Percentiles rank a stretch among this genome's conserved stretches.
phyloP scores from a whole-genome alignment of 1,140 invertebrate species.

The Adoxophyes honmai region DNA sequence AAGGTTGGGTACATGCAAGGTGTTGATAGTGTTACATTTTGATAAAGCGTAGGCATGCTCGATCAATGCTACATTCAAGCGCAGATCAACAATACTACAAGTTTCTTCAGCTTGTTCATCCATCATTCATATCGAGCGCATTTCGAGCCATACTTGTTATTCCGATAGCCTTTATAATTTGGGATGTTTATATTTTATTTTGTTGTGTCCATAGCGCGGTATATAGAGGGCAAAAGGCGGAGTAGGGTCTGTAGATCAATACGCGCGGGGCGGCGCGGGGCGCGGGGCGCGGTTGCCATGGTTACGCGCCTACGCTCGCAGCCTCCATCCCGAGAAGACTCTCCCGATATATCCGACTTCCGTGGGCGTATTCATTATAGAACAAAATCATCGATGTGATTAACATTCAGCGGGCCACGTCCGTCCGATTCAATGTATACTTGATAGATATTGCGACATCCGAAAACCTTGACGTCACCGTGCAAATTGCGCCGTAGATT shows the following conservation, averaged over 20 bases:
- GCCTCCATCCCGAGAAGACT: slow-evolving; percentile 37
- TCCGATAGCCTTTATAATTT: neutral
- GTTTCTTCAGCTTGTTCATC: too few species aligned
- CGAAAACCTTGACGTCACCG: too few species aligned
- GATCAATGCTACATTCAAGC: too few species aligned
- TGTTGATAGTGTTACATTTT: too few species aligned
- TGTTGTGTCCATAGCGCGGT: slow-evolving; percentile 17
- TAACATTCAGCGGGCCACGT: slow-evolving; percentile 22
- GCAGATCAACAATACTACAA: too few species aligned
- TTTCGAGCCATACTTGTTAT: neutral
- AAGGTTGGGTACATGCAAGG: too few species aligned
- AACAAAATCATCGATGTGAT: slow-evolving; percentile 40
- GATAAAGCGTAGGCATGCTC: too few species aligned
- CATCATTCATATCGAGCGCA: too few species aligned
- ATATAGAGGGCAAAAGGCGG: slow-evolving; percentile 20
- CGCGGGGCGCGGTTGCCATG: slow-evolving; percentile 36
- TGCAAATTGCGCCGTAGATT: too few species aligned
- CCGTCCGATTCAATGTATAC: neutral
- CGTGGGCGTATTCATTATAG: slow-evolving; percentile 49
- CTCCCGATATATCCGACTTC: slow-evolving; percentile 49
- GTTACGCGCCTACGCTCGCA: slow-evolving; percentile 59
- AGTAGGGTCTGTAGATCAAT: slow-evolving; percentile 41
- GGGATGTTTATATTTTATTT: slow-evolving; percentile 5
- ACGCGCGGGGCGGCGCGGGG: slow-evolving; percentile 23
- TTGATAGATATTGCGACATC: neutral